Evolutionary conservation across 2,888 invertebrate species (phyloP), one percentile per base, ranked within the genome.

Genomic region (Monopis laevigella): DNA sequence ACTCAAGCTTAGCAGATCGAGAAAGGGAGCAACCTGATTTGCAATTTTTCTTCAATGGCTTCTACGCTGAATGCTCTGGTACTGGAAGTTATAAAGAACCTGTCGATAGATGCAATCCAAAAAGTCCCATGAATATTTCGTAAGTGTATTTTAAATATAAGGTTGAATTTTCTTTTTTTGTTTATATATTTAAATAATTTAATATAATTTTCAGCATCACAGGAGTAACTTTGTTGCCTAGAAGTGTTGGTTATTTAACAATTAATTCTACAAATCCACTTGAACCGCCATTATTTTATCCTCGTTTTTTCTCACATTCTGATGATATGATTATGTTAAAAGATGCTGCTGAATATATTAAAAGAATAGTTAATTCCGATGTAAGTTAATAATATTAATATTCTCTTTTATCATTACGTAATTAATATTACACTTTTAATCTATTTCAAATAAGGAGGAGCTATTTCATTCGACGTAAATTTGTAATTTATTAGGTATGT

Each of bases 21-120:
- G 68, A 63, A 2, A 70, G 63, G 1, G 53, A 52, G 1, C 80
- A 87, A 54, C 87, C 88, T 0, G 88, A 88, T 56, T 53, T 88
- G 7, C 88, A 88, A 51, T 70, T 87, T 49, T 88, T 87, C 64
- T 87, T 88, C 59, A 83, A 83, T 34, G 88, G 86, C 0, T 85
- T 83, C 54, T 74, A 84, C 49, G 86, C 87, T 0, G 87, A 73
- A 16, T 71, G 71, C 46, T 70, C 73, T 0, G 43, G 46, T 6
- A 56, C 55, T 0, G 74, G 87, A 0, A 51, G 52, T 0, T 43
- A 74, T 1, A 62, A 64, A n/a, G 82, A 82, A 21, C 46, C 48
- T 0, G 61, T 56, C 6, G 58, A 66, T 40, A 62, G 48, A 7
- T 53, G 57, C 39, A 39, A 51, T 0, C 36, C 43, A 1, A 43